Evolutionary conservation across 2,113 vertebrate genomes (phyloP), one percentile per base, ranked within the genome.

Genomic region (Origma solitaria): DNA sequence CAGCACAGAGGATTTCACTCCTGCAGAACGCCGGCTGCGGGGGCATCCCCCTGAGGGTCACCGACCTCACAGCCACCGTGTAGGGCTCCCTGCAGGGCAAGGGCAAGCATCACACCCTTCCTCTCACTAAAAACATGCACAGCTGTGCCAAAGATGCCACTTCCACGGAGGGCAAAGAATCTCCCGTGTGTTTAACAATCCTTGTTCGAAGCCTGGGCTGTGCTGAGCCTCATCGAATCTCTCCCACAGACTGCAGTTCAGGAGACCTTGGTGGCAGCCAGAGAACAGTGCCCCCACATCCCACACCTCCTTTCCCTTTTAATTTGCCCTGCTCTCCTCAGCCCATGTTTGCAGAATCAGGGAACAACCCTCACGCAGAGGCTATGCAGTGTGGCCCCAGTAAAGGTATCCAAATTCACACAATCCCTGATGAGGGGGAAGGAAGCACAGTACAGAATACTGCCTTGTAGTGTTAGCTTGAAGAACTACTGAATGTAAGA

Each of bases 61-160:
- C 97, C 0, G 98, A 98, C 78, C 92, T 97, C 28, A 94, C 84
- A 4, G 98, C 98, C 60, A 98, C 94, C 3, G 51, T 21, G 51
- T 98, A 98, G 49, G 97, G 96, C 68, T 98, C 95, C 40, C 98
- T 98, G 92, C 73, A 72, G 51, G 47, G 64, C 92, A 85, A 86
- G 24, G 56, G 51, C 30, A 92, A 75, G 30, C 75, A 84, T 65
- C 30, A 62, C 92, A 84, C 40, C 18, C 40, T 62, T 65, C 35
- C 40, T 54, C 73, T 91, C 5, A 7, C 17, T 22, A 33, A 42
- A 50, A 44, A 4, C 9, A 5, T 7, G n/a, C n/a, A 66, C 6
- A 56, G 23, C 61, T 47, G 21, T 28, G 42, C 31, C 44, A 42
- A 38, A n/a, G 14, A 47, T 23, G 10, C 30, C 17, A 7, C 51